A percentile compares a stretch with the other conserved stretches of the same genome.
phyloP scores from a whole-genome alignment of 2,113 vertebrate species.

The Colossoma macropomum region DNA sequence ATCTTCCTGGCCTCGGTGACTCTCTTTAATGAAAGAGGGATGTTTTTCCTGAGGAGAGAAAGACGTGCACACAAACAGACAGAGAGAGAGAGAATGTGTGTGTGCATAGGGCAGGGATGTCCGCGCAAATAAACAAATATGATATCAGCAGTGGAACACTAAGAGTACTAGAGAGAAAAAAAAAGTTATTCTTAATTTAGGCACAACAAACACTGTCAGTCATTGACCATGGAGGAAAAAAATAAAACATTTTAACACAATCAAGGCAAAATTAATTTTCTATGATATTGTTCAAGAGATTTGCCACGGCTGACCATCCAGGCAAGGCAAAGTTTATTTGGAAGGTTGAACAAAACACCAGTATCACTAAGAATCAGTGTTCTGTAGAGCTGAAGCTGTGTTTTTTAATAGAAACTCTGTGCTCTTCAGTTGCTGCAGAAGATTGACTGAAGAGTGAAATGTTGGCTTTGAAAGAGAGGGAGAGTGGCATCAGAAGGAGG shows the following conservation, averaged over 20 bases:
- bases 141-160: background rate
- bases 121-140: slow-evolving; percentile 11
- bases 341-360: background rate
- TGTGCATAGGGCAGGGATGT: background rate
- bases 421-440: background rate
- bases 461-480: slow-evolving; percentile 42
- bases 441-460: background rate
- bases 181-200: background rate
- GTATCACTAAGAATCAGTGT: background rate
- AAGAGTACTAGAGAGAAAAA: background rate
- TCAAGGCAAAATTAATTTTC: background rate
- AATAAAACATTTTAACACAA: background rate
- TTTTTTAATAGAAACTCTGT: no score
- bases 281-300: background rate
- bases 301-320: no score
- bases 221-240: background rate
- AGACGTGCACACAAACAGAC: slow-evolving; percentile 53
- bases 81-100: slow-evolving; percentile 39
- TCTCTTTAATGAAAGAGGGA: slow-evolving; percentile 68
- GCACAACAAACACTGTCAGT: background rate
- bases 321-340: no score
- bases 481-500: slow-evolving; percentile 20
- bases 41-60: slow-evolving; percentile 67
- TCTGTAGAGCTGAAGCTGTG: no score
- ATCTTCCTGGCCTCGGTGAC: slow-evolving; percentile 70